These are phyloP conservation scores for Habrosyne pyritoides DNA, from an alignment of 2,888 invertebrate species.

Conservation along the genomic window DNA sequence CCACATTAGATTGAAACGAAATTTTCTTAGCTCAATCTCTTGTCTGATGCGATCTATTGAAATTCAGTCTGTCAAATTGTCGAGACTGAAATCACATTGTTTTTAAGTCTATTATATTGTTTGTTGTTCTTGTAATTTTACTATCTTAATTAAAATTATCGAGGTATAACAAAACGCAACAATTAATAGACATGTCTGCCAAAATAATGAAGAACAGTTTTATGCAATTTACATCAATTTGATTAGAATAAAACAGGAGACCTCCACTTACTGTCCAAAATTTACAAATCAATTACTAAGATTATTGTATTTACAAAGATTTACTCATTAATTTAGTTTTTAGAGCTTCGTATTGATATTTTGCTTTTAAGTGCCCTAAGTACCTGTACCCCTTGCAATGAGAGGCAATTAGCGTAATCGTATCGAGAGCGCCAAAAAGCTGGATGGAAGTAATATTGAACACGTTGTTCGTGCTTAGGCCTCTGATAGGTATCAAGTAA, in stretches of 20 bases:
- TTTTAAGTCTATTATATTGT: neutral
- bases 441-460: no score
- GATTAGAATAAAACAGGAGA: neutral
- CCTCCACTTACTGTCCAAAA: neutral
- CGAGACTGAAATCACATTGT: neutral
- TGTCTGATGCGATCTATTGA: constrained; percentile 1
- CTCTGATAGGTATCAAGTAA: no score
- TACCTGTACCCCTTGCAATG: no score
- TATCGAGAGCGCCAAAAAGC: no score
- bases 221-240: neutral
- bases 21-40: neutral
- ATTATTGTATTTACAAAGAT: neutral
- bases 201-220: neutral
- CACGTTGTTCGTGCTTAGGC: no score
- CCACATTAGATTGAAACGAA: neutral
- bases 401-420: no score
- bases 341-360: neutral
- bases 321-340: neutral
- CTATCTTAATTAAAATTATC: neutral
- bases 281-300: neutral
- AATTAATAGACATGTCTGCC: neutral
- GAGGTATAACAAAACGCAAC: neutral
- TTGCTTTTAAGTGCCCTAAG: neutral
- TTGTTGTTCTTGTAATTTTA: neutral
- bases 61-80: constrained; percentile 1